phyloP scores from a whole-genome alignment of 2,797 vertebrate genomes.

The Echeneis naucrates region DNA sequence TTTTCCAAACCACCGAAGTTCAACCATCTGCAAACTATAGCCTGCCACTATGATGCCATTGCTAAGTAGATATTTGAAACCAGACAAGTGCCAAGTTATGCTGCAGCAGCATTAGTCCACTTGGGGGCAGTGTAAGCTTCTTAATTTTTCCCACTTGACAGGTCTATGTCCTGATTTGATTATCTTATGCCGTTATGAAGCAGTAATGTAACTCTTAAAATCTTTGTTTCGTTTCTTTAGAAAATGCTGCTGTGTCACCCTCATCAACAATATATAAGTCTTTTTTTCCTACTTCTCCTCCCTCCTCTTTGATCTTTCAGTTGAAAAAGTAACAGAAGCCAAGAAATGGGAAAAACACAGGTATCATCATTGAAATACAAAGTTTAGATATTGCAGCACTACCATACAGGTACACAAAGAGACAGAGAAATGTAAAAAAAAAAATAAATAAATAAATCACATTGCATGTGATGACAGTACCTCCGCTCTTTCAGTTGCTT shows the following conservation, averaged over 20 bases:
- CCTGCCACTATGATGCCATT: conserved; percentile 22
- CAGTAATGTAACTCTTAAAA: conserved; percentile 39
- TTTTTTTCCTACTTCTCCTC: conserved; percentile 15
- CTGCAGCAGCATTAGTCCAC: conserved; percentile 59
- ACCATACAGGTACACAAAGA: neutral
- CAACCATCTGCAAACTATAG: conserved; percentile 6
- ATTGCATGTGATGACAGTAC: no score
- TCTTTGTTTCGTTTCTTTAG: conserved; percentile 39
- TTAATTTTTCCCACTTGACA: conserved; percentile 17
- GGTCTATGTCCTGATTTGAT: conserved; percentile 13
- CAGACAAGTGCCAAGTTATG: neutral
- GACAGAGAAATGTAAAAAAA: conserved; percentile 38
- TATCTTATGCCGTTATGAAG: conserved; percentile 42
- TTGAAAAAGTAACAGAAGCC: conserved; percentile 62
- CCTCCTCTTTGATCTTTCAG: conserved; percentile 29
- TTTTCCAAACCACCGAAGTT: conserved; percentile 28
- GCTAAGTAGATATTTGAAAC: conserved; percentile 16
- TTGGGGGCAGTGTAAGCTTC: conserved; percentile 71
- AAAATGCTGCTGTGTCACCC: conserved; percentile 46
- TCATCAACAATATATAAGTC: conserved; percentile 27
- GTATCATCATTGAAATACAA: conserved; percentile 2
- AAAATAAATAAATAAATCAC: no score
- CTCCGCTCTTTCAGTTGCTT: conserved; percentile 25
- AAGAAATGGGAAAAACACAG: no score
- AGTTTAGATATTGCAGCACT: neutral